Evolutionary conservation across 1,140 invertebrate genomes (phyloP), one percentile per base, ranked within the genome.

Genomic region (Drosophila nebulosa): DNA sequence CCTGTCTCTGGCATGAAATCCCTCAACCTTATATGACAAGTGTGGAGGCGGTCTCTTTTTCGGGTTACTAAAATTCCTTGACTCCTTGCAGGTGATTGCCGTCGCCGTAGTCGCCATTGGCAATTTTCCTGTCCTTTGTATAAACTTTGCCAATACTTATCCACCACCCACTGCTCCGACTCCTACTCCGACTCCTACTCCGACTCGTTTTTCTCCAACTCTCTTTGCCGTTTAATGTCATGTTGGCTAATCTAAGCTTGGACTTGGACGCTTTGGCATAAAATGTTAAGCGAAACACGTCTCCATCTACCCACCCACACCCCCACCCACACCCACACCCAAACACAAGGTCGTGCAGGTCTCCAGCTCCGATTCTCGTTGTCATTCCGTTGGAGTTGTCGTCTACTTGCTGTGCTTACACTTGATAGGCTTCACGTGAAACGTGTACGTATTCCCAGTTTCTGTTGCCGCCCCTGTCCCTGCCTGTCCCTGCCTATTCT

Each of bases 351-450:
- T 79, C 67, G 70, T 14, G 6, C 22, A 46, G 50, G 58, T 27
- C 42, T 39, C n/a, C 14, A 56, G 32, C 21, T 36, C 16, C 16
- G 18, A 46, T 46, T 9, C 66, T 74, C 35, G 62, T 79, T 79
- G 77, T 79, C 77, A 71, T 79, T 79, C 77, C 58, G 39, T 10
- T 18, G 46, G 58, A 62, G 70, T 74, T 51, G 39, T 59, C 53
- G 39, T 42, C 39, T 64, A 26, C 14, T 36, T 57, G 18, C 51
- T 73, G 70, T 79, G 65, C 77, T 71, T 76, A 76, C 78, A 80
- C 78, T 80, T 80, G 72, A 80, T 80, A 80, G 78, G 78, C 78
- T 80, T 80, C 78, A 79, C 78, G 78, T 75, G 78, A 63, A 74
- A 79, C 76, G 76, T 76, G 61, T 68, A 32, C 53, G 22, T 46